Evolutionary conservation across 2,113 vertebrate genomes (phyloP).

Genomic region (Dicentrarchus labrax): DNA sequence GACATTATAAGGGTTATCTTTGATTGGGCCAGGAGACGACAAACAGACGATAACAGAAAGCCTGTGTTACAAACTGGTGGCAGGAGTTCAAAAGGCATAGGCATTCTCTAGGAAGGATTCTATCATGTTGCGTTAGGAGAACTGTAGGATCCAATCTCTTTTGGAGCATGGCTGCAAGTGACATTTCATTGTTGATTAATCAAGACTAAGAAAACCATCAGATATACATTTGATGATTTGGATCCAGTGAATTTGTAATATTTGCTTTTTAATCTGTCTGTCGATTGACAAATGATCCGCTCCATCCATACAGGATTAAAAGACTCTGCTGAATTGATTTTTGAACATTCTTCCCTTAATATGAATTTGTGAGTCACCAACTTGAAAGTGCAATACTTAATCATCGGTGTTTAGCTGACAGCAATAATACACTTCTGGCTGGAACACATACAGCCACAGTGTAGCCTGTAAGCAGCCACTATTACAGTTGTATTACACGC

Average conservation of each 20-base stretch:
- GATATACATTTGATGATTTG: background rate
- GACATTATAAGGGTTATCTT: background rate
- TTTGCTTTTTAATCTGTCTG: background rate
- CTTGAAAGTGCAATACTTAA: background rate
- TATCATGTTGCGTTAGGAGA: background rate
- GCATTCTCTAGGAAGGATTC: too few relatives aligned
- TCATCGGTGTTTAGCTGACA: background rate
- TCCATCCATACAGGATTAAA: background rate
- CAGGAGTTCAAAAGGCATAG: background rate
- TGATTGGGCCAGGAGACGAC: background rate
- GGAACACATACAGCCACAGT: background rate
- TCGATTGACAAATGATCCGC: too few relatives aligned
- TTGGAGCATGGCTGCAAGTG: background rate
- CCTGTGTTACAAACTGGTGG: background rate
- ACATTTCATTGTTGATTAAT: too few relatives aligned
- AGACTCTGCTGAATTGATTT: background rate
- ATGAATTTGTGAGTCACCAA: background rate
- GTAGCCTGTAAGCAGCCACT: background rate
- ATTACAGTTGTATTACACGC: background rate
- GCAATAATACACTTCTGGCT: background rate
- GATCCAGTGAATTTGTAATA: background rate
- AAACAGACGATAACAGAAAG: background rate
- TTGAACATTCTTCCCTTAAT: background rate
- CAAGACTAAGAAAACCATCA: background rate
- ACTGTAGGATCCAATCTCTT: background rate